Percentiles rank a stretch among this genome's conserved stretches.
These are phyloP conservation scores for Anthopleura sola DNA, from an alignment of 64 coral and sea anemone species.

Conservation along the genomic window DNA sequence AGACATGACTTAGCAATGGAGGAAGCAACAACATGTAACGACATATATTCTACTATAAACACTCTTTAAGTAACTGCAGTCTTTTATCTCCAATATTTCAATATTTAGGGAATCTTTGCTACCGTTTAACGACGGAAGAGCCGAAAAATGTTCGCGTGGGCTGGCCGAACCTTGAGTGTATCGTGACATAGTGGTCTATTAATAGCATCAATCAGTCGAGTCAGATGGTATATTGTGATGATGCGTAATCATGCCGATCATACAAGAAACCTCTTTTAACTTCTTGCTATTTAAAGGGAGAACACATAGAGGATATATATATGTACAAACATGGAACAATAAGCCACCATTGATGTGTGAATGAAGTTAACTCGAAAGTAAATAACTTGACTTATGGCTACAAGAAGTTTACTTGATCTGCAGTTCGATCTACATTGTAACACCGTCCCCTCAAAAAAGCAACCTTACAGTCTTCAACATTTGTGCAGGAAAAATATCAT, in stretches of 20 bases:
- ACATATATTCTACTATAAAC: neutral
- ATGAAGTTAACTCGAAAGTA: neutral
- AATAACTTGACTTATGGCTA: neutral
- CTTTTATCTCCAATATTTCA: neutral
- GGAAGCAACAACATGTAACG: neutral
- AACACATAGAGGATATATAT: neutral
- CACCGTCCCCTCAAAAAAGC: neutral
- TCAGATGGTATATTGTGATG: neutral
- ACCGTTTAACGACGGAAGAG: neutral
- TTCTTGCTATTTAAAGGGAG: neutral
- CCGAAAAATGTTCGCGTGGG: neutral
- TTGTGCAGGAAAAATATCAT: conserved; percentile 5
- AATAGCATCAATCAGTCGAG: conserved; percentile 1
- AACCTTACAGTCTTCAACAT: conserved; percentile 1
- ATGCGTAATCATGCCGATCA: neutral
- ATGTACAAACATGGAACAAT: neutral
- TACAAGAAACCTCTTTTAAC: conserved; percentile 13
- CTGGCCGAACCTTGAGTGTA: neutral
- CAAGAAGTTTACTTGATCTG: neutral
- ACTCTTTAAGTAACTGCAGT: neutral
- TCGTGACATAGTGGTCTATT: conserved; percentile 4
- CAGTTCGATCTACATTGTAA: neutral
- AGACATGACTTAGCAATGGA: neutral
- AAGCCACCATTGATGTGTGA: neutral
- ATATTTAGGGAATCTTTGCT: neutral